Conservation (phyloP, 2,797 vertebrate species). For the Falco biarmicus region DNA sequence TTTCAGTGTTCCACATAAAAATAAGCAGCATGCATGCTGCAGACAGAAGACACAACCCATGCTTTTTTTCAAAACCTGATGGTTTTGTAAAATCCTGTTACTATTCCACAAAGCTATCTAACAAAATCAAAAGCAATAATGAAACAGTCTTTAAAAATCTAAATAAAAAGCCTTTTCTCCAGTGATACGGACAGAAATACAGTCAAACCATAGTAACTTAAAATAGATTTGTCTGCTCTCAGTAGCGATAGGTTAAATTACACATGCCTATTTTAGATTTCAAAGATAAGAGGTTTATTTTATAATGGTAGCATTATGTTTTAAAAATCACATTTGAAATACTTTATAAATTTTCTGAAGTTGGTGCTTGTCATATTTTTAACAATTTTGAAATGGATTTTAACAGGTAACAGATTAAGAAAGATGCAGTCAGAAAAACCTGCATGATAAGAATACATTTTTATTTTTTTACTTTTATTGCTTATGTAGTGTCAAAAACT, state of each 20-base stretch:
- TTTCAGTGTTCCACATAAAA: constrained; percentile 48
- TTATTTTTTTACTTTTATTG: not conserved
- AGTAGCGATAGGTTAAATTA: constrained; percentile 47
- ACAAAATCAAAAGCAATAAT: constrained; percentile 12
- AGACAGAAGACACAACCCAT: not conserved
- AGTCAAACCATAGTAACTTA: constrained; percentile 4
- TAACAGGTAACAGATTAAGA: constrained; percentile 6
- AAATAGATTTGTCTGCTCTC: constrained; percentile 36
- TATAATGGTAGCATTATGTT: constrained; percentile 8
- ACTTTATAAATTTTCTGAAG: not conserved
- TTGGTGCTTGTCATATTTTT: constrained; percentile 8
- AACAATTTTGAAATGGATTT: constrained; percentile 13
- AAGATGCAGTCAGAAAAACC: not conserved
- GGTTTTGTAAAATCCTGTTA: not conserved
- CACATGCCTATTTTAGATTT: constrained; percentile 24
- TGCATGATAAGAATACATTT: not conserved
- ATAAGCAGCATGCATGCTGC: not conserved
- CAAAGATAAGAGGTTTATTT: constrained; percentile 15
- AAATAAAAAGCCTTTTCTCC: not conserved
- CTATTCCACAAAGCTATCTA: constrained; percentile 8
- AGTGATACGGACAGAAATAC: not conserved
- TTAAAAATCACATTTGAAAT: constrained; percentile 28
- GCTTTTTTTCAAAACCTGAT: not conserved
- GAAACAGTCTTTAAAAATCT: not conserved
- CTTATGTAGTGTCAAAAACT: not conserved